Conservation (phyloP, 2,888 invertebrate genomes). For the Tetragnatha montana region DNA sequence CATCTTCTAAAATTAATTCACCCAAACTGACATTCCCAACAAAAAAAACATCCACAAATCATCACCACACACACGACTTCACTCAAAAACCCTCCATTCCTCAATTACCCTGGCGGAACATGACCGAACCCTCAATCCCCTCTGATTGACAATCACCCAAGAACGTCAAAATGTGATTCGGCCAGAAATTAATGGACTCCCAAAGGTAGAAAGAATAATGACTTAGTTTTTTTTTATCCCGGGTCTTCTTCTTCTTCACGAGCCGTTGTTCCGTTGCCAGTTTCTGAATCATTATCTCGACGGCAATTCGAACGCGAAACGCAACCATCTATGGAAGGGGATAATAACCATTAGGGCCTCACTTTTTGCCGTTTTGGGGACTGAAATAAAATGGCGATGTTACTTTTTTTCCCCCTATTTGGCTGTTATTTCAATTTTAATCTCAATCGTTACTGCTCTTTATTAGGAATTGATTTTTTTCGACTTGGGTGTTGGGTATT, state of each 20-base stretch:
- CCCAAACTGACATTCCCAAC: too few relatives aligned
- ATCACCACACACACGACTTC: too few relatives aligned
- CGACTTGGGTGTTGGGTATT: too few relatives aligned
- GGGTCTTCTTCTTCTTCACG: not conserved
- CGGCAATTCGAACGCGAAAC: slow-evolving; percentile 25
- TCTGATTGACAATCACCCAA: not conserved
- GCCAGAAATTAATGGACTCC: slow-evolving; percentile 7
- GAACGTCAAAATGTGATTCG: slow-evolving; percentile 4
- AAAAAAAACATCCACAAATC: too few relatives aligned
- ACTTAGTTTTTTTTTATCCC: not conserved
- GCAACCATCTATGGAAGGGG: slow-evolving; percentile 12
- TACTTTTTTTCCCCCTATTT: not conserved
- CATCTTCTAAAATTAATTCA: too few relatives aligned
- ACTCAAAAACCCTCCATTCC: too few relatives aligned
- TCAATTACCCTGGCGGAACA: too few relatives aligned
- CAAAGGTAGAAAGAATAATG: slow-evolving; percentile 6
- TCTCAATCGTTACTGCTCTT: not conserved
- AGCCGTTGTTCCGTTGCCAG: slow-evolving; percentile 21
- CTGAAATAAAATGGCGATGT: not conserved
- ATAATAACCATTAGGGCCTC: slow-evolving; percentile 28
- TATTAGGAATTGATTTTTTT: slow-evolving; percentile 16
- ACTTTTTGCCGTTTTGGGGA: slow-evolving; percentile 7
- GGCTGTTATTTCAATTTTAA: slow-evolving; percentile 17
- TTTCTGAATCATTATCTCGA: slow-evolving; percentile 36
- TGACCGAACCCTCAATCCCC: too few relatives aligned